A percentile compares a stretch with the other conserved stretches of the same genome.
phyloP scores from a whole-genome alignment of 1,140 invertebrate species.

The Eulimnadia texana region DNA sequence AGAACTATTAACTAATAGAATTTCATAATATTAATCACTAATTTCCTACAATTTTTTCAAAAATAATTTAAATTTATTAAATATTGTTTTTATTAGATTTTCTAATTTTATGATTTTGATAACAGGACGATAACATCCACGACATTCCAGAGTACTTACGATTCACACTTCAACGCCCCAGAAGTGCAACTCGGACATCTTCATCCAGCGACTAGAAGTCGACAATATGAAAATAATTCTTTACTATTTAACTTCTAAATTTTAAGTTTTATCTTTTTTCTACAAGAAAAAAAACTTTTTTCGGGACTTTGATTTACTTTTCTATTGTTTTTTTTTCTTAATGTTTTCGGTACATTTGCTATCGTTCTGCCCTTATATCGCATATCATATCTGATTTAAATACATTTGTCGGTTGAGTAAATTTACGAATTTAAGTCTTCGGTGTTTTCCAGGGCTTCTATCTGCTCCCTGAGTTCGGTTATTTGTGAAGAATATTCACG shows the following conservation, averaged over 20 bases:
- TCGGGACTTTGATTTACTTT: too few species aligned
- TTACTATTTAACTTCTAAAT: background rate
- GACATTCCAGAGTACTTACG: constrained; percentile 13
- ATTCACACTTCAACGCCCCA: constrained; percentile 6
- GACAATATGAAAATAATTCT: background rate
- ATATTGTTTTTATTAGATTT: constrained; percentile 21
- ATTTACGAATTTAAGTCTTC: too few species aligned
- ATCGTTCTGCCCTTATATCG: too few species aligned
- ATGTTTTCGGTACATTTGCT: too few species aligned
- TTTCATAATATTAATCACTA: background rate
- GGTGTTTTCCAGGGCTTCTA: too few species aligned
- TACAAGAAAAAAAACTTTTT: too few species aligned
- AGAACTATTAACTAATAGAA: too few species aligned
- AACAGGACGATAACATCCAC: background rate
- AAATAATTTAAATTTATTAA: background rate
- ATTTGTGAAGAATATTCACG: too few species aligned
- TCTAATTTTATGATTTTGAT: background rate
- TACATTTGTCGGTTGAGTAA: too few species aligned
- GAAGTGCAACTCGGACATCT: constrained; percentile 6
- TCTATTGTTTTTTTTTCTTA: too few species aligned
- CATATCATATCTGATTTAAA: too few species aligned
- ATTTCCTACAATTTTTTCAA: background rate
- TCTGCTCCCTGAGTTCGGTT: too few species aligned
- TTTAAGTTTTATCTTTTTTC: background rate
- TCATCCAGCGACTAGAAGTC: constrained; percentile 5